phyloP scores from a whole-genome alignment of 2,797 vertebrate genomes.

The Menidia menidia region DNA sequence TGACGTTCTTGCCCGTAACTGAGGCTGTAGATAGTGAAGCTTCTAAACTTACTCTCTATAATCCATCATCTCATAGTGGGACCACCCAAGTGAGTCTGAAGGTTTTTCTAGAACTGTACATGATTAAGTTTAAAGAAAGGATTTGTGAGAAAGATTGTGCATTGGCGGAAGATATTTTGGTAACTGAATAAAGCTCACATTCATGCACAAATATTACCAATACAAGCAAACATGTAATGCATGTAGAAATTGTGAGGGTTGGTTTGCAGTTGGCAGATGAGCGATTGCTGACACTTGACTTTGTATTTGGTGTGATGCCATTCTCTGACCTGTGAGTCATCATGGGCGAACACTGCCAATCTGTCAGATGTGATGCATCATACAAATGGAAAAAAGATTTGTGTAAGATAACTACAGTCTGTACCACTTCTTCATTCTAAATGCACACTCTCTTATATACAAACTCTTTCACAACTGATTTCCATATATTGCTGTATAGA shows the following conservation, averaged over 20 bases:
- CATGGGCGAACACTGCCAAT: constrained; percentile 15
- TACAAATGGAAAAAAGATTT: constrained; percentile 14
- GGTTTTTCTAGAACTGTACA: no score
- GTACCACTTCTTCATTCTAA: constrained; percentile 1
- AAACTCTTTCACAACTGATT: background rate
- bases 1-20: no score
- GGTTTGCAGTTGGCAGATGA: constrained; percentile 32
- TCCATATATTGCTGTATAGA: background rate
- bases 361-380: constrained; percentile 27
- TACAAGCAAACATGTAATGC: background rate
- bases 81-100: no score
- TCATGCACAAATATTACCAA: background rate
- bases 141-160: background rate
- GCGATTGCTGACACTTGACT: constrained; percentile 38
- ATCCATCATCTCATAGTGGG: no score
- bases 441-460: background rate
- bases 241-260: constrained; percentile 14
- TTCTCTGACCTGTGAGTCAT: constrained; percentile 51
- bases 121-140: background rate
- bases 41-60: no score
- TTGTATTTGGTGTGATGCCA: constrained; percentile 32
- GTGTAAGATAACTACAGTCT: background rate
- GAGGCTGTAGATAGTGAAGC: no score
- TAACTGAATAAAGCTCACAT: background rate
- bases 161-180: background rate